Conservation (phyloP, 2,113 vertebrate species). For the Tautogolabrus adspersus region DNA sequence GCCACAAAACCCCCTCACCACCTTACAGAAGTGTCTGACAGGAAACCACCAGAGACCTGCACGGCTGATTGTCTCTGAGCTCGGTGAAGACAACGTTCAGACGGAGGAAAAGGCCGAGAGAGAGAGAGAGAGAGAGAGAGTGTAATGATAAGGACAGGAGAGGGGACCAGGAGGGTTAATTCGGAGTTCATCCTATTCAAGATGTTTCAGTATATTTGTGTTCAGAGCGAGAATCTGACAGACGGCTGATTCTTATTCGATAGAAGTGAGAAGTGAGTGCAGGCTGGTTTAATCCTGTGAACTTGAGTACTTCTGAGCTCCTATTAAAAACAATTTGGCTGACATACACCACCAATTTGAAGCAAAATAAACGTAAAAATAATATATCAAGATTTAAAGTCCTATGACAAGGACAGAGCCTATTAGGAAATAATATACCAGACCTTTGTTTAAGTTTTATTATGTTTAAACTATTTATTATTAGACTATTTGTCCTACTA, state of each 20-base stretch:
- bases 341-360: too few species aligned
- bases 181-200: neutral
- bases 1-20: constrained; percentile 7
- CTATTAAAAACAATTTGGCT: too few species aligned
- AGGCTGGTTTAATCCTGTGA: too few species aligned
- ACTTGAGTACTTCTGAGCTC: neutral
- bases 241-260: neutral
- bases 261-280: neutral
- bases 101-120: constrained; percentile 23
- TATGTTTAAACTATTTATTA: too few species aligned
- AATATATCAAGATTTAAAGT: too few species aligned
- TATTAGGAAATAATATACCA: too few species aligned
- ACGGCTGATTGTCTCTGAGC: constrained; percentile 62
- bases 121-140: constrained; percentile 20
- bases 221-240: constrained; percentile 1
- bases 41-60: constrained; percentile 47
- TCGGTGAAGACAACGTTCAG: constrained; percentile 53
- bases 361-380: too few species aligned
- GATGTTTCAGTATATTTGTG: neutral
- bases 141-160: neutral
- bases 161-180: neutral
- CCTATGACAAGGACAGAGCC: too few species aligned
- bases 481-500: too few species aligned
- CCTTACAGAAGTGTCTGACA: constrained; percentile 52
- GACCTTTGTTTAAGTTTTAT: too few species aligned